Base-by-base conservation (phyloP, 2,797 vertebrate species). In the Muraenolepis orangiensis region DNA sequence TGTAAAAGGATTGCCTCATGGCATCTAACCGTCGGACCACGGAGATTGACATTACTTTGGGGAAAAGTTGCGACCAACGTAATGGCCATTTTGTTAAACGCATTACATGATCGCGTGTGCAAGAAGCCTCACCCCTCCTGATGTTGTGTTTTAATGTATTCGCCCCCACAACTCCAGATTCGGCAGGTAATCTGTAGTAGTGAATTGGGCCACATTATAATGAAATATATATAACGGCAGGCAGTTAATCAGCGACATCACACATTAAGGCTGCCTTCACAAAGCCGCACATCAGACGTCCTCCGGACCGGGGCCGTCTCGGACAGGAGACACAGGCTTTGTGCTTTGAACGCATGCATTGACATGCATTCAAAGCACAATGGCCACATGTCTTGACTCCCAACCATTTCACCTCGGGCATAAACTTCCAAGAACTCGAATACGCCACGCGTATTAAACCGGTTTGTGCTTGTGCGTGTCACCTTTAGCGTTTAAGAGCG, bases 1-100 rank as follows among this genome's bases (percentile, higher is more conserved):
- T 89, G 79, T 82, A 85, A n/a, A n/a, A n/a, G 74, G 64, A 72
- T 57, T 29, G 66, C 79, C 86, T n/a, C n/a, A 84, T 82, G 69
- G n/a, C 42, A 75, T 78, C 83, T 77, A 74, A 61, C 42, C 28
- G 80, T 29, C 64, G 76, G 80, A 84, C 29, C 70, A 28, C 72
- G 73, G 77, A 76, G 73, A 57, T 74, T 5, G 72, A 13, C 40
- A 42, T 70, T 31, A 46, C 34, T 38, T 23, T 28, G 36, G 11
- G n/a, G n/a, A 14, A 26, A 32, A 66, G 28, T 66, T 12, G 29
- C n/a, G n/a, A n/a, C n/a, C 23, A 18, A 30, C 26, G 6, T 28
- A 28, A 29, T 66, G 23, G 51, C 64, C 64, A 4, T n/a, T 66
- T 66, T 66, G 64, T 66, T 28, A 28, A 30, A 66, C 5, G 64